A percentile compares a stretch with the other conserved stretches of the same genome.
Evolutionary conservation across 2,888 invertebrate species (phyloP).

Genomic region (Epistrophe grossulariae): DNA sequence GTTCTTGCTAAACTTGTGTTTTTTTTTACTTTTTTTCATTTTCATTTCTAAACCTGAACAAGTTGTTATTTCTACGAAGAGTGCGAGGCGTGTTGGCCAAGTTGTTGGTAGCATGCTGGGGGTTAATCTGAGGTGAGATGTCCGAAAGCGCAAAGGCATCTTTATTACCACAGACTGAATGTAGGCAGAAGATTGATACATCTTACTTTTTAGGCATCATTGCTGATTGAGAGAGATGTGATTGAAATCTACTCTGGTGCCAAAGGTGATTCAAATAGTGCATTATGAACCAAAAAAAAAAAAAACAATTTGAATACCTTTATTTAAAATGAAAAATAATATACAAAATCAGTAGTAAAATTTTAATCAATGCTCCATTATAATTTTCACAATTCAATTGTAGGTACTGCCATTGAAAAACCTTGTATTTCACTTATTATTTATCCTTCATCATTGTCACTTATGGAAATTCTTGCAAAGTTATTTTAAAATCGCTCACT

Average conservation of each 20-base stretch:
- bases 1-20: conserved; percentile 66
- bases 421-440: no score
- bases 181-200: conserved; percentile 54
- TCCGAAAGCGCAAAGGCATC: conserved; percentile 52
- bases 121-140: conserved; percentile 71
- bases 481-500: not conserved
- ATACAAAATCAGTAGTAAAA: not conserved
- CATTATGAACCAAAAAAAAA: not conserved
- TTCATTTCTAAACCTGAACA: conserved; percentile 32
- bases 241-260: not conserved
- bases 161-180: conserved; percentile 60
- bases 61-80: conserved; percentile 48
- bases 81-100: conserved; percentile 18
- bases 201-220: conserved; percentile 43
- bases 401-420: not conserved
- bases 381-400: not conserved
- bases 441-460: not conserved
- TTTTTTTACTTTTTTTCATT: conserved; percentile 3
- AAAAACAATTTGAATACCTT: not conserved
- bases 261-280: not conserved
- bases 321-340: not conserved
- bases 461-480: not conserved
- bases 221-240: conserved; percentile 32
- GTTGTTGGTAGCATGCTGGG: conserved; percentile 60
- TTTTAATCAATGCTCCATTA: not conserved